Conservation (phyloP, 2,888 invertebrate species). For the Pollenia labialis region DNA sequence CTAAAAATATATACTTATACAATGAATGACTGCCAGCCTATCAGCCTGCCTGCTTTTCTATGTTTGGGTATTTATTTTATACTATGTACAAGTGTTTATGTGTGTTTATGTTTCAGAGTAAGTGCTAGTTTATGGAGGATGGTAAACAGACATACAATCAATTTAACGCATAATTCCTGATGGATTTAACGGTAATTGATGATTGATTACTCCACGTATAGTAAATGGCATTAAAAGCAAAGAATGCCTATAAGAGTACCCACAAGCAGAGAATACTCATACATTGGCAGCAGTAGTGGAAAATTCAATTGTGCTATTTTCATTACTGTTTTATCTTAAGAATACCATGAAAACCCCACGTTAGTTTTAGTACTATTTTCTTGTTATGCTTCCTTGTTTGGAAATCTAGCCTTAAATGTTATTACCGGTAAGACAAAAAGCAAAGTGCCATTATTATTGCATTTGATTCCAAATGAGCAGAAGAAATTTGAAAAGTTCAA, state of each 20-base stretch:
- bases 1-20: conserved; percentile 1
- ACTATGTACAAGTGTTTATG: background rate
- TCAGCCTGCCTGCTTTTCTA: background rate
- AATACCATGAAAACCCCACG: too few relatives aligned
- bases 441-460: too few relatives aligned
- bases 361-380: too few relatives aligned
- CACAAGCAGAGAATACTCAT: conserved; percentile 47
- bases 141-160: conserved; percentile 78
- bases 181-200: conserved; percentile 83
- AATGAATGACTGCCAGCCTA: conserved; percentile 14
- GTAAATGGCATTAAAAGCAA: conserved; percentile 69
- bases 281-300: background rate
- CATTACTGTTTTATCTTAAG: too few relatives aligned
- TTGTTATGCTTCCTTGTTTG: too few relatives aligned
- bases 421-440: too few relatives aligned
- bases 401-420: too few relatives aligned
- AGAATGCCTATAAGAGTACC: conserved; percentile 60
- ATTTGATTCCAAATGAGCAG: background rate
- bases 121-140: conserved; percentile 15
- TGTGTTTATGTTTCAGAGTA: background rate
- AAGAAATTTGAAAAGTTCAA: background rate
- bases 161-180: conserved; percentile 83
- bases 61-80: background rate
- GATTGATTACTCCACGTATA: conserved; percentile 80
- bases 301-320: too few relatives aligned